Percentiles rank a stretch among this genome's conserved stretches.
phyloP scores from a whole-genome alignment of 2,888 invertebrate species.

The Tetragnatha montana region DNA sequence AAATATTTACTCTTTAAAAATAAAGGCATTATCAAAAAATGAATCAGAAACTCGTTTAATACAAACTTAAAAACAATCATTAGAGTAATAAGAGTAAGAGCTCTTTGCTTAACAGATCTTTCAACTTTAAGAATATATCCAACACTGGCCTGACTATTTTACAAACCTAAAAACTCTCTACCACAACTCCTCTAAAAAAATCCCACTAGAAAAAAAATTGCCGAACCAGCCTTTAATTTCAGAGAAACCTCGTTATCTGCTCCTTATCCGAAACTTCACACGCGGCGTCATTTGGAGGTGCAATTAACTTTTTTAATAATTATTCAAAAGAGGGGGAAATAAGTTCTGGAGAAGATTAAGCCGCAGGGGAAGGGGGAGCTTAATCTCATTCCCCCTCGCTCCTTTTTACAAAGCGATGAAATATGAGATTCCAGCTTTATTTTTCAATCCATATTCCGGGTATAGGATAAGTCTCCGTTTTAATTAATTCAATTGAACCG shows the following conservation, averaged over 20 bases:
- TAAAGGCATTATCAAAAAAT: too few relatives aligned
- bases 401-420: conserved; percentile 11
- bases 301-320: conserved; percentile 31
- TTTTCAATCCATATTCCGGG: not conserved
- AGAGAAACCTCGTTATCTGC: conserved; percentile 21
- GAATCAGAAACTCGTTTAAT: too few relatives aligned
- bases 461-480: not conserved
- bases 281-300: conserved; percentile 16
- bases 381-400: not conserved
- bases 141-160: too few relatives aligned
- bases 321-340: not conserved
- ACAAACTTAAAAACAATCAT: too few relatives aligned
- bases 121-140: too few relatives aligned
- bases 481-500: conserved; percentile 27
- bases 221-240: conserved; percentile 1
- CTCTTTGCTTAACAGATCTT: too few relatives aligned
- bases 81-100: too few relatives aligned
- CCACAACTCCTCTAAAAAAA: not conserved
- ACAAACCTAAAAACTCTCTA: not conserved
- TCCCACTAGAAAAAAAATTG: not conserved
- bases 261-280: conserved; percentile 30
- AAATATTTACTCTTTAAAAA: too few relatives aligned
- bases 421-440: conserved; percentile 7
- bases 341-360: conserved; percentile 12
- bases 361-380: not conserved